A percentile compares a stretch with the other conserved stretches of the same genome.
phyloP scores from a whole-genome alignment of 2,888 invertebrate species.

The Apoda limacodes region DNA sequence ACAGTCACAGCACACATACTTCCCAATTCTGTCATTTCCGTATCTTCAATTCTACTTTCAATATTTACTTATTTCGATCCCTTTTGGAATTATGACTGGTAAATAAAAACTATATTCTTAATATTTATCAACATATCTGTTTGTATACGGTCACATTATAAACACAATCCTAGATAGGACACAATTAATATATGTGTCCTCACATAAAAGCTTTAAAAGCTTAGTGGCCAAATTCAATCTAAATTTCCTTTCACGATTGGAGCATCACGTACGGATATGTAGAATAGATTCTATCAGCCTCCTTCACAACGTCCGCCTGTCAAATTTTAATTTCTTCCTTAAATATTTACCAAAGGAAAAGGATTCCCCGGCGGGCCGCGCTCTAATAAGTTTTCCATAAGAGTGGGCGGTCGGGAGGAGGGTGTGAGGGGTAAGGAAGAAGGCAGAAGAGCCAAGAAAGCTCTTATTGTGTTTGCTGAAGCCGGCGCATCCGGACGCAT shows the following conservation, averaged over 20 bases:
- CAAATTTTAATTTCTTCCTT: conserved; percentile 71
- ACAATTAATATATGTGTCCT: too few species aligned
- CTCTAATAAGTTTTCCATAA: conserved; percentile 71
- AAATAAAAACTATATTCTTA: too few species aligned
- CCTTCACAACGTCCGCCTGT: conserved; percentile 61
- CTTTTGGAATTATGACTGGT: too few species aligned
- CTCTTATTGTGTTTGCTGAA: conserved; percentile 70
- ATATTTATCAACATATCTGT: too few species aligned
- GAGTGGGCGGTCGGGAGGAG: conserved; percentile 32
- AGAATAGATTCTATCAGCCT: conserved; percentile 52
- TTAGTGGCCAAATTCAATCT: conserved; percentile 61
- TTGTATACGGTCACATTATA: too few species aligned
- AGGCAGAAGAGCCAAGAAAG: conserved; percentile 37
- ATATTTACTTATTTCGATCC: too few species aligned
- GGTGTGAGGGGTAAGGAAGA: conserved; percentile 24
- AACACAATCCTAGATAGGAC: too few species aligned
- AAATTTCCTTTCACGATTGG: conserved; percentile 68
- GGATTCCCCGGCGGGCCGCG: conserved; percentile 67
- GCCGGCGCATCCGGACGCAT: conserved; percentile 69
- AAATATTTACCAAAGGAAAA: conserved; percentile 70
- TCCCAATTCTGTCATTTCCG: too few species aligned
- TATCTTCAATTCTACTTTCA: too few species aligned
- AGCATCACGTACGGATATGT: conserved; percentile 62
- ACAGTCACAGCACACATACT: too few species aligned
- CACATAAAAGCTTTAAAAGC: conserved; percentile 34